Evolutionary conservation across 2,888 invertebrate species (phyloP), one percentile per base, ranked within the genome.

Genomic region (Clunio marinus): DNA sequence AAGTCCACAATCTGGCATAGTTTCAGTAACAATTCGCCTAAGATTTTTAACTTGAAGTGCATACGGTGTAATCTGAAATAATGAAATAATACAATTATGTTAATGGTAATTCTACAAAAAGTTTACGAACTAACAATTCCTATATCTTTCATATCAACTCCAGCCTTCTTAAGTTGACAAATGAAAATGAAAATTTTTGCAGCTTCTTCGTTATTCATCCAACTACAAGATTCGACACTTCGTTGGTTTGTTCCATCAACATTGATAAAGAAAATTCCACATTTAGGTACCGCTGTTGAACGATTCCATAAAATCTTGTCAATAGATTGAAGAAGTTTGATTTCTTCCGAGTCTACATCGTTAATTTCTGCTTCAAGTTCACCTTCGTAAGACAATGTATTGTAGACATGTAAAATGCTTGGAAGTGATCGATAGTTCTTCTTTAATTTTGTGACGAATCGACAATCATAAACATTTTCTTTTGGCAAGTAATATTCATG

Each of bases 361-460:
- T 70, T 27, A 72, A 89, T 83, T 73, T 83, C 83, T 1, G 92
- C 78, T 66, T 68, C 78, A 15, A 97, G 81, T 75, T 92, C 88
- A 1, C 84, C 82, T 72, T 92, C 85, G 77, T 97, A 97, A 79
- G 96, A 97, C 72, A 95, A 79, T 69, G 82, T 79, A 75, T 91
- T 96, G 4, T 93, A 88, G 17, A 93, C 75, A 22, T 82, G 78
- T 63, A 97, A 80, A 69, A 96, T 86, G 69, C 86, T 85, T 3
- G 88, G 86, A 71, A 96, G 80, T 60, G 94, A 89, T 69, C 96
- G 84, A 77, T 96, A 96, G 78, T 95, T 96, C 70, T 89, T 84
- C 13, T 90, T 81, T 17, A 97, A 80, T 77, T 90, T 91, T 0
- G 96, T 96, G 0, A 97, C 84, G 20, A 96, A 78, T 69, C 87